Base-by-base conservation (phyloP, 2,888 invertebrate species). In the Aphodius granarius region DNA sequence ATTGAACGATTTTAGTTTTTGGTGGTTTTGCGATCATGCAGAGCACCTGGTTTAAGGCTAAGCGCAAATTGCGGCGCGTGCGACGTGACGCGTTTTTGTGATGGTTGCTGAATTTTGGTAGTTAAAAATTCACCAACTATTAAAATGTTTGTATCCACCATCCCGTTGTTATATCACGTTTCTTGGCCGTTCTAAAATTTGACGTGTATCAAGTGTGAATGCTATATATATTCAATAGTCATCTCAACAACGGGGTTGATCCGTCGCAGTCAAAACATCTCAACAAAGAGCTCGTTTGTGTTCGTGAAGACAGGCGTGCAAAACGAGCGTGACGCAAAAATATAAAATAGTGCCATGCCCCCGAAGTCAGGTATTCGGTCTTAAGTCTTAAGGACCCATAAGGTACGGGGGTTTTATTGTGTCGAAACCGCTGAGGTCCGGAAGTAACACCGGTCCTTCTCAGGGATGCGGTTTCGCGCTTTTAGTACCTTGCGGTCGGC, bases 401-500 rank as follows among this genome's bases (percentile, higher is more conserved):
- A 43, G 43, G 6, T 13, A 43, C 43, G 6, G 43, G n/a, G 43
- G 43, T 43, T 43, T 43, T 43, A 43, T 43, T 43, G 43, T 43
- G 43, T 43, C 43, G 43, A 43, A 43, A 43, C 43, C 43, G 43
- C 43, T 43, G 43, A 43, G 43, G 43, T 43, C 66, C 66, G 66
- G 66, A 66, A 66, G 66, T 66, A 21, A 21, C 66, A 21, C 66
- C 20, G 19, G 21, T 15, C 20, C 66, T 17, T 66, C 21, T 66
- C 13, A 9, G 66, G 20, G 66, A 21, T 66, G 66, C 66, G 66
- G 66, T 66, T 66, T 66, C 66, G 21, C 66, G 66, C 66, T 66
- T 66, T 66, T 66, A 66, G 66, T 66, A 66, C 66, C 66, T 66
- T 19, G 43, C 43, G 43, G 43, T 2, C n/a, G 43, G 43, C 43